Evolutionary conservation across 1,140 invertebrate species (phyloP), one percentile per base, ranked within the genome.

Genomic region (Brachionus paranguensis): DNA sequence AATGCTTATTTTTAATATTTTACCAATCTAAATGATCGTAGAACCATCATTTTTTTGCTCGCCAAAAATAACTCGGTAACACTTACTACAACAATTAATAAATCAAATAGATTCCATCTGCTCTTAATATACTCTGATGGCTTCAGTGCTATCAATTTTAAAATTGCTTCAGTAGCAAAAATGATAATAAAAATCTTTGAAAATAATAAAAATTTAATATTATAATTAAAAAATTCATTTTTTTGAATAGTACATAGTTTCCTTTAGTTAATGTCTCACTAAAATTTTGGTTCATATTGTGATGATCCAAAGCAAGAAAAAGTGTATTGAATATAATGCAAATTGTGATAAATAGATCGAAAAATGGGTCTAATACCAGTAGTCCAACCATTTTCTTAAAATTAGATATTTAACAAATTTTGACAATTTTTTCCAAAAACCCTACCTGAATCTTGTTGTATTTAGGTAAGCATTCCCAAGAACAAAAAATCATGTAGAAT

Each of bases 51-150:
- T 90, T 95, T 94, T 86, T 97, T 95, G 37, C 55, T 78, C 85
- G 94, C 95, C 90, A 96, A 95, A 68, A 98, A 93, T 86, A 98
- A 91, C 90, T 99, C 97, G 85, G 98, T 90, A 83, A 99, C 91
- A 85, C 96, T 98, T 85, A 99, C 92, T 37, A 94, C 93, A 86
- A 99, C 97, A 89, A 99, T 98, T 87, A 98, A 94, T 89, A 97
- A 97, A 91, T 99, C 96, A 90, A 99, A 99, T 86, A 97, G 95
- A 89, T 99, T 99, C 96, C 96, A 98, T 84, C 95, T 95, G 89
- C 97, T 96, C 92, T 96, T 95, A 91, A 99, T 97, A 90, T 99
- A 99, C 87, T 96, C 95, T 74, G 96, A 96, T 90, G 95, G 97
- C 93, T 95, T 97, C 93, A 98, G 95, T 5, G 96, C 96, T 87